phyloP scores from a whole-genome alignment of 2,888 invertebrate genomes.

The Gasteruption jaculator region DNA sequence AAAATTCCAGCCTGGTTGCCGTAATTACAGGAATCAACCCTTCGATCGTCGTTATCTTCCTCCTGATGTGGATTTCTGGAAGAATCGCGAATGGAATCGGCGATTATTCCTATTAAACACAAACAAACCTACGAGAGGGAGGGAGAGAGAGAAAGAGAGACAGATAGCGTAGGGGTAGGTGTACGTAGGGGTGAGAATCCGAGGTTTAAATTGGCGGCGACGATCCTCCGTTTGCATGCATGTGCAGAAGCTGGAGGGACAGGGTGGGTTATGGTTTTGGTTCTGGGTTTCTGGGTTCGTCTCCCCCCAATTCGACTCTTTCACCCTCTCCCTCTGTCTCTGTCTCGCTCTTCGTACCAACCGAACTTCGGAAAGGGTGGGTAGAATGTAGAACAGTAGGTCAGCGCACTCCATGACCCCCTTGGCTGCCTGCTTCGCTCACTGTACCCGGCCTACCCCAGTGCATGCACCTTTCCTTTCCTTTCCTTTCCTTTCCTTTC shows the following conservation, averaged over 20 bases:
- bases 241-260: too few species aligned
- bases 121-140: too few species aligned
- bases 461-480: conserved; percentile 16
- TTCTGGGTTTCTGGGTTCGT: conserved; percentile 39
- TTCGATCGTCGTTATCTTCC: too few species aligned
- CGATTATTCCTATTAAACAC: too few species aligned
- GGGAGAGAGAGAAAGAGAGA: conserved; percentile 6
- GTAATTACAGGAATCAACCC: too few species aligned
- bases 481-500: neutral
- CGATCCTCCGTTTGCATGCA: too few species aligned
- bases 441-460: conserved; percentile 34
- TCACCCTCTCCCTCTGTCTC: neutral
- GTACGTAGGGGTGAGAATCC: conserved; percentile 21
- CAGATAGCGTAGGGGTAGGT: conserved; percentile 7
- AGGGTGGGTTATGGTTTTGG: too few species aligned
- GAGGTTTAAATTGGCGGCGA: too few species aligned
- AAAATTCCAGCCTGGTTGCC: too few species aligned
- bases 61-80: neutral
- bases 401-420: conserved; percentile 50
- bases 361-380: conserved; percentile 42
- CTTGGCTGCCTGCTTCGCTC: too few species aligned
- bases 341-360: conserved; percentile 10
- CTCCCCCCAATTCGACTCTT: conserved; percentile 9
- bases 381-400: conserved; percentile 50
- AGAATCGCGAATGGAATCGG: conserved; percentile 13